Evolutionary conservation across 2,797 vertebrate genomes (phyloP).

Genomic region (Hippocampus kuda): DNA sequence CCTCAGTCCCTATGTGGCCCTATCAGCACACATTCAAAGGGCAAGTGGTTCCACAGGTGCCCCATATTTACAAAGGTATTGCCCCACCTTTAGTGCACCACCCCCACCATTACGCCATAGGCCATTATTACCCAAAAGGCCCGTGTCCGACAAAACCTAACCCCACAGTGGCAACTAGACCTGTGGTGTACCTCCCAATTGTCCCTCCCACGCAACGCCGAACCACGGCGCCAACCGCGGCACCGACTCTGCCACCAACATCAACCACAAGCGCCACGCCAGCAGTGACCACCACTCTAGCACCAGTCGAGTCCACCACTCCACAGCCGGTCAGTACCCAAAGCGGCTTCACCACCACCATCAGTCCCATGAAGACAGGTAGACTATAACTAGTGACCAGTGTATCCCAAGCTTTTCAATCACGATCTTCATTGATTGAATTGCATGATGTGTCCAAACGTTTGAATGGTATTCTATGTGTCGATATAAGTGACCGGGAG

Average conservation of each 20-base stretch:
- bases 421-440: not conserved
- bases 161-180: conserved; percentile 29
- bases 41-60: conserved; percentile 32
- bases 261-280: conserved; percentile 28
- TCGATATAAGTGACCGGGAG: conserved; percentile 6
- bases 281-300: conserved; percentile 35
- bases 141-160: conserved; percentile 31
- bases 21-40: conserved; percentile 50
- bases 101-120: conserved; percentile 41
- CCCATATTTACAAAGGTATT: conserved; percentile 44
- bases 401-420: no score
- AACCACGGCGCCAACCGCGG: conserved; percentile 22
- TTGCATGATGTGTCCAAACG: not conserved
- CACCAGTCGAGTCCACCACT: conserved; percentile 38
- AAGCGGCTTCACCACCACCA: conserved; percentile 61
- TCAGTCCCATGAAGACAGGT: conserved; percentile 67
- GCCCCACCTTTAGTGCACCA: conserved; percentile 40
- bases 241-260: conserved; percentile 25
- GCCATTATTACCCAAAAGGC: conserved; percentile 43
- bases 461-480: not conserved
- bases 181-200: conserved; percentile 28
- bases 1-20: conserved; percentile 32
- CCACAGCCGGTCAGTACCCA: conserved; percentile 65
- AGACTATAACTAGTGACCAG: conserved; percentile 49
- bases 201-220: conserved; percentile 20